Base-by-base conservation (phyloP, 2,888 invertebrate genomes). In the Xylota sylvarum region DNA sequence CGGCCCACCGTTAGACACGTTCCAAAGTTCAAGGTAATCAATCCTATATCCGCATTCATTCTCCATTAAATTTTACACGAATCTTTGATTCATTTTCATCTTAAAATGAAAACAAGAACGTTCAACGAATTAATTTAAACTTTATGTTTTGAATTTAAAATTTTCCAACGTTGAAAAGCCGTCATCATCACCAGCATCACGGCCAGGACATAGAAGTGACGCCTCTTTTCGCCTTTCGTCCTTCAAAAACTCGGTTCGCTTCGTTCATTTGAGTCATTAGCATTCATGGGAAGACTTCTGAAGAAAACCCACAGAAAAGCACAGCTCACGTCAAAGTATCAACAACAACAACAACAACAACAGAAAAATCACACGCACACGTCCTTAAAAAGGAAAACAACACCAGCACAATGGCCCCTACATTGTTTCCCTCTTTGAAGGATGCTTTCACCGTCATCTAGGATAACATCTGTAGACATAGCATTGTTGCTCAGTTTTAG, bases 111-210 rank as follows among this genome's bases (percentile, higher is more conserved):
- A 67, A 73, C 67, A 65, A 67, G 60, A 19, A 58, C 37, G 6
- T 52, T 48, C 50, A n/a, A 73, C 50, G 73, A 73, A 73, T 74
- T 52, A 79, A 67, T 74, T 73, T 69, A 55, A 79, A 69, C 62
- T 55, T 73, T 78, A 67, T 78, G 67, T 48, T 73, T 78, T 73
- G 79, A 83, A 78, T 72, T 60, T 62, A 50, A 84, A 79, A 56
- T 69, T 9, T 35, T 10, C 37, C 37, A 48, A 37, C n/a, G 37
- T 52, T 30, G 23, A 35, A 46, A 56, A 46, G 32, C 46, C 62
- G 10, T 37, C 55, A 48, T 46, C 46, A 37, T 43, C 23, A 35
- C 17, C 56, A 10, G 48, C 2, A 58, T 10, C 35, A 27, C 23
- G 60, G 35, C 19, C 10, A 72, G 60, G 35, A 30, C 10, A 72